A percentile compares a stretch with the other conserved stretches of the same genome.
phyloP scores from a whole-genome alignment of 2,888 invertebrate genomes.

The Drosophila anceps region DNA sequence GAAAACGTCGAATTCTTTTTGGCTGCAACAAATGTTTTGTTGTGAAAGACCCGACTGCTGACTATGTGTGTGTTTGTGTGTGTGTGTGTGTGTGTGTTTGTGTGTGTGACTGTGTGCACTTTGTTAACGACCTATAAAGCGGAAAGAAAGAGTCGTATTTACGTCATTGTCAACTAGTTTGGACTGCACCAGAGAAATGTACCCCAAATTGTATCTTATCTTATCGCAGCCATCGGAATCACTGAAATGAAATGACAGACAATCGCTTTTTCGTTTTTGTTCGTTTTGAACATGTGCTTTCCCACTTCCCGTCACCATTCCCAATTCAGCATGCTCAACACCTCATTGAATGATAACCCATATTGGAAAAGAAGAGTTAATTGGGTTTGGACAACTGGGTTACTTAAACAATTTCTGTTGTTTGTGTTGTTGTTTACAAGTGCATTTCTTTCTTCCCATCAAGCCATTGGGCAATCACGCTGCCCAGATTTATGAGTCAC shows the following conservation, averaged over 20 bases:
- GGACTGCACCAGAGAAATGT: slow-evolving; percentile 24
- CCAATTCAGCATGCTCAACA: slow-evolving; percentile 37
- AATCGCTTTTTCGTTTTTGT: slow-evolving; percentile 51
- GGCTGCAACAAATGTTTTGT: slow-evolving; percentile 51
- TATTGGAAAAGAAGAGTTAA: slow-evolving; percentile 51
- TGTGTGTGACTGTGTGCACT: neutral
- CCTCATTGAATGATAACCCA: slow-evolving; percentile 71
- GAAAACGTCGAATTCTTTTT: neutral
- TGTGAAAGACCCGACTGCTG: slow-evolving; percentile 58
- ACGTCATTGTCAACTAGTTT: slow-evolving; percentile 52
- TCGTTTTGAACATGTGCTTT: slow-evolving; percentile 43
- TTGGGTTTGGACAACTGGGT: slow-evolving; percentile 58
- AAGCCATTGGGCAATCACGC: slow-evolving; percentile 16
- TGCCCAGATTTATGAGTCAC: slow-evolving; percentile 63
- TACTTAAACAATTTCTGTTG: slow-evolving; percentile 63
- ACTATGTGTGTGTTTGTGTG: slow-evolving; percentile 14
- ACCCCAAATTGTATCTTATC: slow-evolving; percentile 50
- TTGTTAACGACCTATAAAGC: slow-evolving; percentile 31
- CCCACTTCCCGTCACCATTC: slow-evolving; percentile 39
- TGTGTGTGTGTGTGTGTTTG: slow-evolving; percentile 19
- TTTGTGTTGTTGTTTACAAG: slow-evolving; percentile 55
- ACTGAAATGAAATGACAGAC: slow-evolving; percentile 64
- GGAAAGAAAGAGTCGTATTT: slow-evolving; percentile 53
- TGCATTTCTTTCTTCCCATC: slow-evolving; percentile 61
- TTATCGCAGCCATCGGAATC: slow-evolving; percentile 73